Evolutionary conservation across 2,888 invertebrate species (phyloP).

Genomic region (Lasioglossum oenotherae): DNA sequence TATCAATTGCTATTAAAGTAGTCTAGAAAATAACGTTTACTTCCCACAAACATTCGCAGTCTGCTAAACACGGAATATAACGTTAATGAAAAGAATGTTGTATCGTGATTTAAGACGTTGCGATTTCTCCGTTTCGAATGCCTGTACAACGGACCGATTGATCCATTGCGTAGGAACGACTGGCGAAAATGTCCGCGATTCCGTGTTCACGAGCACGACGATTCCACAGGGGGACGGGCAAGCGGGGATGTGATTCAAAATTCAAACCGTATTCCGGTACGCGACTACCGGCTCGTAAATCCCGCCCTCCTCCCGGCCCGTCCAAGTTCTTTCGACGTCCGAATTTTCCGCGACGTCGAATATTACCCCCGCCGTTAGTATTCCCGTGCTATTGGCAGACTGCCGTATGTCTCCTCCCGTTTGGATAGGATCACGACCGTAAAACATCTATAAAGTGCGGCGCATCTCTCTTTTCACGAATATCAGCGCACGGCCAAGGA

Average conservation of each 20-base stretch:
- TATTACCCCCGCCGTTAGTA: constrained; percentile 43
- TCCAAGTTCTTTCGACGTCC: constrained; percentile 31
- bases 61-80: neutral
- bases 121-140: neutral
- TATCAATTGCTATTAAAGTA: neutral
- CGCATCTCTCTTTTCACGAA: constrained; percentile 30
- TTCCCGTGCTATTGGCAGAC: constrained; percentile 43
- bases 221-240: neutral
- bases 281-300: constrained; percentile 47
- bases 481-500: constrained; percentile 30
- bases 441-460: constrained; percentile 54
- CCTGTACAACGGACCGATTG: neutral
- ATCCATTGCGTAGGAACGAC: constrained; percentile 12
- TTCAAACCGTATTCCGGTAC: constrained; percentile 30
- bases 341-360: constrained; percentile 62
- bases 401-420: constrained; percentile 40
- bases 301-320: neutral
- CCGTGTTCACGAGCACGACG: neutral
- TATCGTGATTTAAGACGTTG: neutral
- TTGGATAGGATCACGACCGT: constrained; percentile 31
- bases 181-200: constrained; percentile 29
- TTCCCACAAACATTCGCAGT: neutral
- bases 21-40: neutral
- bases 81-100: neutral
- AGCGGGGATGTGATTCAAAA: constrained; percentile 33